Evolutionary conservation across 2,888 invertebrate species (phyloP), one percentile per base, ranked within the genome.

Genomic region (Barypeithes pellucidus): DNA sequence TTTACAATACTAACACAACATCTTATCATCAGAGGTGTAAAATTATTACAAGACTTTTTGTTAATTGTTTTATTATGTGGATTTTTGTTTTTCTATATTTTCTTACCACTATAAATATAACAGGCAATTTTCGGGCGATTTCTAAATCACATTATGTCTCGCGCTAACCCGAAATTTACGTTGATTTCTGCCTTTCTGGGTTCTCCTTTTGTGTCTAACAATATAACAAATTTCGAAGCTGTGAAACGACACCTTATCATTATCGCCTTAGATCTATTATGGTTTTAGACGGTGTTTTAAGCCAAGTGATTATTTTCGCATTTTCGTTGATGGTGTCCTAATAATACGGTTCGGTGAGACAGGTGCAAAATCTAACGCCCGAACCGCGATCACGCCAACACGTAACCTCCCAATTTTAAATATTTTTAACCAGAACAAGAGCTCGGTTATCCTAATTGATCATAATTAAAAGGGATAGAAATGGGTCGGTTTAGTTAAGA

Each of bases 231-330:
- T 43, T 62, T 54, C 54, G 12, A 52, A 69, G 24, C 62, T 62
- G 62, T 62, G 69, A 69, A 50, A 22, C 43, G 11, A 4, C 33
- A 52, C 39, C 62, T 11, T 63, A 62, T 69, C n/a, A 69, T 69
- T 69, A 69, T 69, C 69, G 69, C 69, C 69, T 69, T 69, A 61
- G 62, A 69, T 69, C 69, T 50, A 54, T 59, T 60, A 50, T 50
- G 36, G 50, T 39, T 43, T 52, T 39, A 22, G 45, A 62, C 62
- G 24, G 14, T 20, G 41, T 63, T 62, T 52, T 54, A 11, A 52
- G 14, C 61, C 36, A 59, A 59, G 36, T 59, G 45, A 59, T 67
- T 67, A 67, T 67, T 67, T 67, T 67, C 67, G 66, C 54, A 54
- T 66, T 54, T 66, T 66, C 54, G 66, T 66, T 47, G 50, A 60